Percentiles rank a stretch among this genome's conserved stretches.
These are phyloP conservation scores for Cylindroiulus punctatus DNA, from an alignment of 2,888 invertebrate species.

Conservation along the genomic window DNA sequence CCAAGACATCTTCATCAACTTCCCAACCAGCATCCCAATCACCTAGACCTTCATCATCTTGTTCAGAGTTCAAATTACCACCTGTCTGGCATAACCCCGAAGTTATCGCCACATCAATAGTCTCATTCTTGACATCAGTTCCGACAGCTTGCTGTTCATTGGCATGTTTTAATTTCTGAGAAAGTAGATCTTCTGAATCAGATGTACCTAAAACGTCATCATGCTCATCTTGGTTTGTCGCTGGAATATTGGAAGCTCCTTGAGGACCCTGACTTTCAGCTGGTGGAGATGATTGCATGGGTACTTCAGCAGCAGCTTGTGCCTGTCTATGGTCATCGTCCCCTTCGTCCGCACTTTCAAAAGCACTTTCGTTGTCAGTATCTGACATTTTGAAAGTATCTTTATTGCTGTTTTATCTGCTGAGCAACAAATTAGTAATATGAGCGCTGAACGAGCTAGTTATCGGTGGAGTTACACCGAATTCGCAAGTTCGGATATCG, in stretches of 20 bases:
- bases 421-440: too few relatives aligned
- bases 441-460: too few relatives aligned
- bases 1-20: constrained; percentile 51
- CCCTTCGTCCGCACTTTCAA: constrained; percentile 80
- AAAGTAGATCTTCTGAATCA: not conserved
- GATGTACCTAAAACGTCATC: not conserved
- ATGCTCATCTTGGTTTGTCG: not conserved
- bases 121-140: not conserved
- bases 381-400: constrained; percentile 55
- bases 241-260: not conserved
- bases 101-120: not conserved
- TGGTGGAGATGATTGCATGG: not conserved
- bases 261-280: not conserved
- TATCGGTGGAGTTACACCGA: too few relatives aligned
- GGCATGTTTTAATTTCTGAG: not conserved
- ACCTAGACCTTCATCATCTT: constrained; percentile 23
- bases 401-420: not conserved
- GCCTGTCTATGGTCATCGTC: constrained; percentile 25
- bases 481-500: too few relatives aligned
- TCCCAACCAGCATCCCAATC: constrained; percentile 49
- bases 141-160: not conserved
- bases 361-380: constrained; percentile 63
- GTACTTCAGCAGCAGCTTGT: not conserved
- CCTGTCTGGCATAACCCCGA: not conserved
- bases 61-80: not conserved